Base-by-base conservation (phyloP, 2,113 vertebrate genomes). In the Spea multiplicata region DNA sequence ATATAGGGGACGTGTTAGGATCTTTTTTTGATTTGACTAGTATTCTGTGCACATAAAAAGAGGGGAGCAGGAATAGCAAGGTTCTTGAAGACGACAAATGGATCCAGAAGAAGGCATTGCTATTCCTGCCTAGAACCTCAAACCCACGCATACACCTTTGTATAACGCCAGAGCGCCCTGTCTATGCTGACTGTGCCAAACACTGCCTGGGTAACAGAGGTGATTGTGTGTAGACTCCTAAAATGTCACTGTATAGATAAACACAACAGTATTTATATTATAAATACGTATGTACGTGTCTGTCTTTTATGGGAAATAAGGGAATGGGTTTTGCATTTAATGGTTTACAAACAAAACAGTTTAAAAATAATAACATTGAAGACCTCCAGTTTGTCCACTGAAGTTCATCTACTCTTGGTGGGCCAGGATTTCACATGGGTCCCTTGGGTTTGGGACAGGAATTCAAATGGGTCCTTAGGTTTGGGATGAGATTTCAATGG, bases 181-280 rank as follows among this genome's bases (percentile, higher is more conserved):
- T 73, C 14, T 53, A 71, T 53, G 53, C 30, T 59, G 30, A 14
- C 13, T 74, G 72, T 74, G 72, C 72, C 57, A 74, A 74, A 74
- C 72, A 46, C 12, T 59, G 30, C 57, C 57, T 64, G 72, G 55
- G 44, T 45, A 48, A 48, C 59, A 46, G 14, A 61, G 55, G 72
- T 50, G 47, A 48, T 48, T 70, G 46, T 50, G 47, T 70, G 44
- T 45, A 67, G 30, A 67, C 13, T 67, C 65, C 65, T 67, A 67
- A 16, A 17, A 64, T 16, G 61, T 64, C 65, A 46, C 65, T 46
- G 44, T 67, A 67, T 67, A 67, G 65, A 67, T 67, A 67, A 30
- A 44, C 13, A 17, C 16, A 65, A 45, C 10, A 8, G 65, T 67
- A 67, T 46, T 67, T 67, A 45, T 67, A 46, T 64, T 71, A 53